Evolutionary conservation across 2,888 invertebrate species (phyloP).

Genomic region (Octonoba sinensis): DNA sequence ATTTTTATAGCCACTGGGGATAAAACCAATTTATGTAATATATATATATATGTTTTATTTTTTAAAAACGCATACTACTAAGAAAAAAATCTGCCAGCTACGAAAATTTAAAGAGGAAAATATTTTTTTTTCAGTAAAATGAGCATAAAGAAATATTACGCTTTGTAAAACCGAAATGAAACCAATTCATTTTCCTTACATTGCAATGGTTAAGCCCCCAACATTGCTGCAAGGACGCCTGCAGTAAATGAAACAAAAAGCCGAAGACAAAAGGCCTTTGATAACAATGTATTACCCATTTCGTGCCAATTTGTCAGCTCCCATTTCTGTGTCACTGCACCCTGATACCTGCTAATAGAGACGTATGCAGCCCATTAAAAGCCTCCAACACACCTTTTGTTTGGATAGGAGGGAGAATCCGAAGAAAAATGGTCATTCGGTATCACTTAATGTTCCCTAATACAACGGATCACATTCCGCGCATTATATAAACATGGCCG

Average conservation of each 20-base stretch:
- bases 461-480: constrained; percentile 39
- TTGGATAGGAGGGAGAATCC: background rate
- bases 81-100: too few relatives aligned
- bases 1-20: too few relatives aligned
- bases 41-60: too few relatives aligned
- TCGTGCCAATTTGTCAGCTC: constrained; percentile 46
- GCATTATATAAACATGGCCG: constrained; percentile 9
- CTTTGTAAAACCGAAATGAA: too few relatives aligned
- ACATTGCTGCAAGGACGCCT: too few relatives aligned
- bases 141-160: too few relatives aligned
- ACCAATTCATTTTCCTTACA: too few relatives aligned
- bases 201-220: too few relatives aligned
- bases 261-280: constrained; percentile 21
- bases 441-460: constrained; percentile 48
- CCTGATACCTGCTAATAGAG: constrained; percentile 44
- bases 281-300: constrained; percentile 37
- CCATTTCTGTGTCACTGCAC: constrained; percentile 30
- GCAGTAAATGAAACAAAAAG: background rate
- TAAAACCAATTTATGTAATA: too few relatives aligned
- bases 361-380: constrained; percentile 44
- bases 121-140: too few relatives aligned
- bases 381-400: constrained; percentile 19
- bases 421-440: constrained; percentile 33
- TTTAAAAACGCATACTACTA: too few relatives aligned
- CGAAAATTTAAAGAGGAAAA: too few relatives aligned